Evolutionary conservation across 2,888 invertebrate genomes (phyloP).

Genomic region (Yponomeuta sedellus): DNA sequence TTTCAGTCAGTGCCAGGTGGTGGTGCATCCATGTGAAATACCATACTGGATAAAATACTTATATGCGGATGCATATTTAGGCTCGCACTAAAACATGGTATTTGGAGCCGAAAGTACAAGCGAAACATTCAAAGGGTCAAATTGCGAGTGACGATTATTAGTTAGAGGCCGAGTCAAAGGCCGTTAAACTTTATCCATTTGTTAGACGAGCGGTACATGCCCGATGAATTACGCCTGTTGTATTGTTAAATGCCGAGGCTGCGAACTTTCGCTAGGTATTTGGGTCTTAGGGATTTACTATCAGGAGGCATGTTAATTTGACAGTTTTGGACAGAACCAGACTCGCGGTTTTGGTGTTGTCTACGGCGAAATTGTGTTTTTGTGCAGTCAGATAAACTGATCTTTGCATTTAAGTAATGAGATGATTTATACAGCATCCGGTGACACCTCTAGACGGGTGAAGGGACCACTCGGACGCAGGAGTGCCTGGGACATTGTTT

Average conservation of each 20-base stretch:
- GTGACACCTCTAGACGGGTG: no score
- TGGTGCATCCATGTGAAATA: no score
- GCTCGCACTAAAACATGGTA: no score
- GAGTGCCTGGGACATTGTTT: no score
- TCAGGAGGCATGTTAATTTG: slow-evolving; percentile 1
- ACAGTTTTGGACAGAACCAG: not conserved
- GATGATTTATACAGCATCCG: no score
- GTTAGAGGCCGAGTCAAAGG: slow-evolving; percentile 17
- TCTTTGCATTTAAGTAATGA: no score
- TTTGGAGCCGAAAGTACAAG: not conserved
- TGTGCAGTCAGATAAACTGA: no score
- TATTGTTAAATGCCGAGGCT: slow-evolving; percentile 4
- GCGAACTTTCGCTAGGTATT: not conserved
- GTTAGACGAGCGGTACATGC: slow-evolving; percentile 15
- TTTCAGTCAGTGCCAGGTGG: no score
- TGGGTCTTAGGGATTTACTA: not conserved
- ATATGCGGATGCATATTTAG: no score
- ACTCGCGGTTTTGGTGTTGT: not conserved
- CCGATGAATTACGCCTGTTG: slow-evolving; percentile 9
- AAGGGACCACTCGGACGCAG: no score
- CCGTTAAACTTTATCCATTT: slow-evolving; percentile 20
- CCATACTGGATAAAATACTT: no score
- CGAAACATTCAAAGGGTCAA: slow-evolving; percentile 15
- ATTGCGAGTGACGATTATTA: slow-evolving; percentile 21
- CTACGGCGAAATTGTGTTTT: not conserved